Evolutionary conservation across 2,113 vertebrate genomes (phyloP).

Genomic region (Bucco capensis): DNA sequence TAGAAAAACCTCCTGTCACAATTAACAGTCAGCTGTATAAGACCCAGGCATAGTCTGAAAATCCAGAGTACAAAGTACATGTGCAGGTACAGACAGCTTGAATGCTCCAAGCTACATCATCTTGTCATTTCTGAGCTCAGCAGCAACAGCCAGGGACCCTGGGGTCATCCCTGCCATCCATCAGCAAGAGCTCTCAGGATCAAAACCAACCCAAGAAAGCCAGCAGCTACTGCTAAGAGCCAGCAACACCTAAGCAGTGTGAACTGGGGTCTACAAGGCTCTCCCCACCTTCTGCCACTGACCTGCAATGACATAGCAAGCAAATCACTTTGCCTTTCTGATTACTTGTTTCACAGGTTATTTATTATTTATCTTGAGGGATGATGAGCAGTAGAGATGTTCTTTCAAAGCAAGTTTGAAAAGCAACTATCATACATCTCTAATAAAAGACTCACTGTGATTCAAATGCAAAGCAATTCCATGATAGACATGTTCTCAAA

Average conservation of each 20-base stretch:
- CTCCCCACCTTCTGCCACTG: neutral
- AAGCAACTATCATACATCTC: neutral
- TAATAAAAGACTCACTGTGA: neutral
- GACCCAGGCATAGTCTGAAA: no score
- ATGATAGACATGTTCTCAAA: neutral
- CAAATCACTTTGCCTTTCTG: neutral
- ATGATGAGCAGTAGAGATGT: neutral
- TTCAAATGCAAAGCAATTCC: neutral
- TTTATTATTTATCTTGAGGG: neutral
- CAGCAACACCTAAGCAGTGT: neutral
- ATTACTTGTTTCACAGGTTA: rapidly evolving
- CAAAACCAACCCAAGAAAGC: neutral
- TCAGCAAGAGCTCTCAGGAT: neutral
- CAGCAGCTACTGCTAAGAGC: neutral
- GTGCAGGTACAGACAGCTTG: neutral
- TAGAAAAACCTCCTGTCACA: neutral
- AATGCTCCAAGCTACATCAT: neutral
- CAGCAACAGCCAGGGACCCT: neutral
- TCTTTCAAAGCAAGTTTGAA: neutral
- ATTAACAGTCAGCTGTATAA: neutral
- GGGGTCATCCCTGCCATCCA: neutral
- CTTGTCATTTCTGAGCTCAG: neutral
- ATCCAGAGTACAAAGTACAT: neutral
- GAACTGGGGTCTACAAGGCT: neutral
- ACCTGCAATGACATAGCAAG: neutral